These are phyloP conservation scores for Streptopelia turtur DNA, from an alignment of 2,797 vertebrate genomes.

Conservation along the genomic window DNA sequence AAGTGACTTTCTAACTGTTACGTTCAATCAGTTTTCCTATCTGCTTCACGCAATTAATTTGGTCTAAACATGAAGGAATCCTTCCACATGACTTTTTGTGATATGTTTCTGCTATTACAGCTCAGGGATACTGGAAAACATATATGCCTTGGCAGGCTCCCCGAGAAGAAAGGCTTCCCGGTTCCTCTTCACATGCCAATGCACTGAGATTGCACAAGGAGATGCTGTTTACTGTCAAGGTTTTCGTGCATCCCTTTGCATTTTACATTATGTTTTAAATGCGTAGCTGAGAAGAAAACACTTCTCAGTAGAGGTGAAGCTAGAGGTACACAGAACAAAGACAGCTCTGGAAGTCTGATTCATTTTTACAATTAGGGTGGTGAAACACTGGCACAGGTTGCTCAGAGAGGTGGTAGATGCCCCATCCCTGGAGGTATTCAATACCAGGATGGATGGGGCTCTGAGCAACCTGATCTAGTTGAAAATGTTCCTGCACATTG, in stretches of 20 bases:
- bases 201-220: accelerated
- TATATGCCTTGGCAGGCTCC: neutral
- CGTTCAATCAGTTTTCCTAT: neutral
- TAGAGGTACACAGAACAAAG: neutral
- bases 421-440: no score
- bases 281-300: neutral
- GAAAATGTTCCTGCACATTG: no score
- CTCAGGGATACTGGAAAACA: neutral
- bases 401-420: no score
- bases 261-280: neutral
- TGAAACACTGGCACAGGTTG: no score
- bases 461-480: no score
- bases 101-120: neutral
- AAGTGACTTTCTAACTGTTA: neutral
- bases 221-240: neutral
- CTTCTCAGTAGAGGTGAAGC: neutral
- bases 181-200: neutral
- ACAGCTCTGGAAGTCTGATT: neutral
- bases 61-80: neutral
- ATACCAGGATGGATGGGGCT: no score
- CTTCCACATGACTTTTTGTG: neutral
- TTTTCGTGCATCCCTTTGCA: neutral
- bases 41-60: neutral
- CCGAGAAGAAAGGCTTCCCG: neutral
- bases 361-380: neutral